Evolutionary conservation across 2,888 invertebrate genomes (phyloP).

Genomic region (Erynnis tages): DNA sequence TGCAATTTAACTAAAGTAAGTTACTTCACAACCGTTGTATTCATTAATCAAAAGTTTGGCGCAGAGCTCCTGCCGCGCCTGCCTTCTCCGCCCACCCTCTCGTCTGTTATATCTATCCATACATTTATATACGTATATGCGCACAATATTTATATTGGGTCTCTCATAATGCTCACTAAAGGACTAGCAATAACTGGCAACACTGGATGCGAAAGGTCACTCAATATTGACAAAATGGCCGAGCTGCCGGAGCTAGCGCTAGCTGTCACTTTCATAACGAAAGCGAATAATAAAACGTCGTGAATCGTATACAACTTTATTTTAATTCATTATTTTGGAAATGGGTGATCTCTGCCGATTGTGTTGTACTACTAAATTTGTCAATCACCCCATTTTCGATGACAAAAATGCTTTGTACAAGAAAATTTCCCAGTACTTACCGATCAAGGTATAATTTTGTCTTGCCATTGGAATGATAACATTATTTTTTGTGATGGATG

Average conservation of each 20-base stretch:
- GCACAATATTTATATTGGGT: constrained; percentile 50
- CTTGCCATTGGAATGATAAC: constrained; percentile 35
- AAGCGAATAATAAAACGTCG: constrained; percentile 53
- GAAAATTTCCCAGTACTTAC: constrained; percentile 87
- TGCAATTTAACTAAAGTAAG: constrained; percentile 67
- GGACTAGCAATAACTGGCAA: constrained; percentile 47
- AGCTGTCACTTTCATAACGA: constrained; percentile 57
- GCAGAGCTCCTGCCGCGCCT: constrained; percentile 62
- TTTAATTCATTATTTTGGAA: constrained; percentile 40
- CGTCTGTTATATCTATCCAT: constrained; percentile 45
- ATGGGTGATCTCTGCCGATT: constrained; percentile 73
- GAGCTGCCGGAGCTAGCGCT: constrained; percentile 31
- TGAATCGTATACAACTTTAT: constrained; percentile 36
- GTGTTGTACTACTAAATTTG: constrained; percentile 75
- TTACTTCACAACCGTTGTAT: constrained; percentile 75
- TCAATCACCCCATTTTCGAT: constrained; percentile 86
- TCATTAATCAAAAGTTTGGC: constrained; percentile 82
- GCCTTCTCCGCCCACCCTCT: constrained; percentile 58
- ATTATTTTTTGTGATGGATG: constrained; percentile 40
- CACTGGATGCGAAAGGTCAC: constrained; percentile 51
- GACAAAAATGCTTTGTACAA: constrained; percentile 85
- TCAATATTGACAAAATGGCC: constrained; percentile 73
- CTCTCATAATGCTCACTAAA: constrained; percentile 46
- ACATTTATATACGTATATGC: constrained; percentile 34
- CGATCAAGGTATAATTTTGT: constrained; percentile 83